Evolutionary conservation across 92 coral and sea anemone species (phyloP).

Genomic region (Pocillopora grandis): DNA sequence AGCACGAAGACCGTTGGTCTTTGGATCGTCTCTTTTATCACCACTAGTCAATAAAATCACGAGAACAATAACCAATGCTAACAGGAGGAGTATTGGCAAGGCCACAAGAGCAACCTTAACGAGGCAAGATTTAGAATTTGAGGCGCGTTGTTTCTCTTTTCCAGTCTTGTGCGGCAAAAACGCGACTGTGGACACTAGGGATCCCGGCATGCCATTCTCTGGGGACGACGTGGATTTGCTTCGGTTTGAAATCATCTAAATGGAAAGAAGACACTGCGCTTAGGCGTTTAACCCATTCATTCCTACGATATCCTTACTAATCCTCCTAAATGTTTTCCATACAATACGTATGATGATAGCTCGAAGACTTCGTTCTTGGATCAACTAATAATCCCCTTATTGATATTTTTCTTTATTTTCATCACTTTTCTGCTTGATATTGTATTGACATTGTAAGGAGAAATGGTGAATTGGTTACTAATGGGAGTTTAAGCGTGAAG

Average conservation of each 20-base stretch:
- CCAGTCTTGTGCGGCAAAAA: conserved; percentile 21
- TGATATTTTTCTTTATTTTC: no score
- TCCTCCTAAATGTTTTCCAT: no score
- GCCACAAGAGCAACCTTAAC: conserved; percentile 17
- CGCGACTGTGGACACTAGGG: conserved; percentile 26
- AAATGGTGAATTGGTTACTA: no score
- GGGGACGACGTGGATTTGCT: conserved; percentile 22
- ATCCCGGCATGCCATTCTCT: conserved; percentile 23
- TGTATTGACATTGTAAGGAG: no score
- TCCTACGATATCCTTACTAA: no score
- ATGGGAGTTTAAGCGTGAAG: no score
- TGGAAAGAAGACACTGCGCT: background rate
- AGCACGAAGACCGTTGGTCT: conserved; percentile 2
- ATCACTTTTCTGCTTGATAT: no score
- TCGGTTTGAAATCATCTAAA: conserved; percentile 31
- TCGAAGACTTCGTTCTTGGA: no score
- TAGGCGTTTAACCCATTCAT: background rate
- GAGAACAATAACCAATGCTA: conserved; percentile 36
- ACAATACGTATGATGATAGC: no score
- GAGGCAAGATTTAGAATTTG: background rate
- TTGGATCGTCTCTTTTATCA: conserved; percentile 6
- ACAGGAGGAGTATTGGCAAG: conserved; percentile 29
- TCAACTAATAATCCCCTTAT: no score
- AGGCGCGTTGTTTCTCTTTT: background rate
- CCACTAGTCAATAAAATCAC: conserved; percentile 28